Evolutionary conservation across 2,888 invertebrate species (phyloP).

Genomic region (Tachina fera): DNA sequence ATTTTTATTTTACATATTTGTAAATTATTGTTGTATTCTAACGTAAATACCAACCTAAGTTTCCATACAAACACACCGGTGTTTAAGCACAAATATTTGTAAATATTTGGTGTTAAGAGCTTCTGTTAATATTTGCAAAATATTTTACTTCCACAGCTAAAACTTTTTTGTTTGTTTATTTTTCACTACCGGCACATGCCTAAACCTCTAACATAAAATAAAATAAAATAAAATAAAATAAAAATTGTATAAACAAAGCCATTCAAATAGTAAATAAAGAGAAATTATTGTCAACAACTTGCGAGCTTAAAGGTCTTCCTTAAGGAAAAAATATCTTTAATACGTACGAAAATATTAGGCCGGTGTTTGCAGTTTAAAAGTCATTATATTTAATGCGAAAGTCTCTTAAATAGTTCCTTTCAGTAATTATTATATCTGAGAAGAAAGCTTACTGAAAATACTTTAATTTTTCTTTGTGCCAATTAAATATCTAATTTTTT

Average conservation of each 20-base stretch:
- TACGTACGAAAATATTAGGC: too few relatives aligned
- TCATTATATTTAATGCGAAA: too few relatives aligned
- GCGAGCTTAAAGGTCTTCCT: too few relatives aligned
- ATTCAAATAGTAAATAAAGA: constrained; percentile 17
- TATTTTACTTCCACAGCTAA: constrained; percentile 21
- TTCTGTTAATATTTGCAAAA: constrained; percentile 50
- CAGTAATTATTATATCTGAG: too few relatives aligned
- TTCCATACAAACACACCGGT: background rate
- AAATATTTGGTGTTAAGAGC: constrained; percentile 58
- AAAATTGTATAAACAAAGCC: background rate
- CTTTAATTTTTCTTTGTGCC: too few relatives aligned
- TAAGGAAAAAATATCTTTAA: background rate
- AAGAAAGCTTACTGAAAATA: too few relatives aligned
- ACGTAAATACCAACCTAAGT: background rate
- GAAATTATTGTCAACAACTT: constrained; percentile 11
- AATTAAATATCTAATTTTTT: too few relatives aligned
- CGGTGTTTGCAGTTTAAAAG: too few relatives aligned
- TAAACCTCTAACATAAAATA: background rate
- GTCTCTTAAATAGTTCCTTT: too few relatives aligned
- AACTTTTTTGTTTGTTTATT: background rate
- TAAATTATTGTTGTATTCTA: background rate
- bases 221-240: background rate
- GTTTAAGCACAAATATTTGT: constrained; percentile 1
- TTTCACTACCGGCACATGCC: constrained; percentile 1
- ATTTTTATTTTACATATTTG: background rate